Evolutionary conservation across 2,113 vertebrate species (phyloP).

Genomic region (Phocoena sinus): DNA sequence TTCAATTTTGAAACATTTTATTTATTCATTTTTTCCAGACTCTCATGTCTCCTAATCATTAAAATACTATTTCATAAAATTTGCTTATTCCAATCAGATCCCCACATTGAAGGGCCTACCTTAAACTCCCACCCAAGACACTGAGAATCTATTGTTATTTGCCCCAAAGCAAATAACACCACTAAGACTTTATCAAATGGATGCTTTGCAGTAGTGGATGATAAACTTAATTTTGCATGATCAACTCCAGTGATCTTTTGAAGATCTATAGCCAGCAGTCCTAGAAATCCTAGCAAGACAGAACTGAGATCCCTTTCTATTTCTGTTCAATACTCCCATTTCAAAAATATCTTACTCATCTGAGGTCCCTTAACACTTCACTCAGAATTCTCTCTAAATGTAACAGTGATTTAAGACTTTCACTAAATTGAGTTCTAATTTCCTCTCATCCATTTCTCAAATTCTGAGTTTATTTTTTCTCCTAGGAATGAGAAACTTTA

Average conservation of each 20-base stretch:
- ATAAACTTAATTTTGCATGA: neutral
- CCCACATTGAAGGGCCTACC: neutral
- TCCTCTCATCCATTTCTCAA: neutral
- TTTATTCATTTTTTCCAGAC: neutral
- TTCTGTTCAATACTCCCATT: neutral
- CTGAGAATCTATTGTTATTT: neutral
- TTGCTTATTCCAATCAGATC: neutral
- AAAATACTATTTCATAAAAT: neutral
- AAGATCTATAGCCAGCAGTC: neutral
- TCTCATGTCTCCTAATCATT: neutral
- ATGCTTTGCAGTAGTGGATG: neutral
- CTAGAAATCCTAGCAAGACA: neutral
- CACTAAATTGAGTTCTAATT: neutral
- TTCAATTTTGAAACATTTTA: neutral
- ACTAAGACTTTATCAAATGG: neutral
- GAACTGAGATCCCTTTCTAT: neutral
- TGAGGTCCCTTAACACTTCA: neutral
- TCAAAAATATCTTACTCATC: neutral
- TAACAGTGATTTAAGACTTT: neutral
- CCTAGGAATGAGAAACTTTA: neutral
- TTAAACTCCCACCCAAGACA: neutral
- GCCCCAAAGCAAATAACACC: neutral
- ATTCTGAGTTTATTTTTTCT: neutral
- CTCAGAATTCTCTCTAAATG: neutral
- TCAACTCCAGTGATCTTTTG: neutral